Conservation (phyloP, 2,113 vertebrate genomes). For the Electrona antarctica region DNA sequence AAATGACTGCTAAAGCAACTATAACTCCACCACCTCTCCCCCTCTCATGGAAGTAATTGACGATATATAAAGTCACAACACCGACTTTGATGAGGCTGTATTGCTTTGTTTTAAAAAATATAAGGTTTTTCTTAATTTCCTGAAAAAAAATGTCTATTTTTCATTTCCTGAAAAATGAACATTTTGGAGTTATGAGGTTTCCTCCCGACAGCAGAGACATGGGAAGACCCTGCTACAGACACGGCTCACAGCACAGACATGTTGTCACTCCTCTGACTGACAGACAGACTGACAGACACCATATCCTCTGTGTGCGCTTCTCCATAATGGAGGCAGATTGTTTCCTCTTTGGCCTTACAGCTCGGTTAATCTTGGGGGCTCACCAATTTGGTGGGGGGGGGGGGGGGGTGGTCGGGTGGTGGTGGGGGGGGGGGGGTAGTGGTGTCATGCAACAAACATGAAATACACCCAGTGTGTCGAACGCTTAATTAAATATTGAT, state of each 20-base stretch:
- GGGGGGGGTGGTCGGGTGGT: slow-evolving; percentile 51
- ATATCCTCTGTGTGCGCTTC: background rate
- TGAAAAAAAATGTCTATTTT: no score
- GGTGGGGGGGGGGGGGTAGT: slow-evolving; percentile 36
- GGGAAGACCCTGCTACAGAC: slow-evolving; percentile 13
- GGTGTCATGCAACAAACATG: slow-evolving; percentile 68
- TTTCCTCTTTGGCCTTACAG: slow-evolving; percentile 48
- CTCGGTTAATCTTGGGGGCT: slow-evolving; percentile 51
- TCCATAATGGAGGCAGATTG: slow-evolving; percentile 33
- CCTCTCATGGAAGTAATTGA: no score
- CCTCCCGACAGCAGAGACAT: slow-evolving; percentile 3
- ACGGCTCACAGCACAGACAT: background rate
- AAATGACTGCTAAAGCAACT: no score
- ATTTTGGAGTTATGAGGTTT: no score
- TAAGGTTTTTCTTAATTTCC: no score
- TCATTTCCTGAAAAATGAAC: no score
- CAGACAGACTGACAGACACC: slow-evolving; percentile 23
- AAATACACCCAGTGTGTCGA: slow-evolving; percentile 71
- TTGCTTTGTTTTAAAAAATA: no score
- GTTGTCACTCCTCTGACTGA: slow-evolving; percentile 27
- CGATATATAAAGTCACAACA: no score
- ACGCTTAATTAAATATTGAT: slow-evolving; percentile 81
- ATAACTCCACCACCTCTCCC: no score
- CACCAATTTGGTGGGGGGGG: slow-evolving; percentile 53
- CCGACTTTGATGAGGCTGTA: no score